Base-by-base conservation (phyloP, 1,140 invertebrate genomes). In the Neodiprion virginianus region DNA sequence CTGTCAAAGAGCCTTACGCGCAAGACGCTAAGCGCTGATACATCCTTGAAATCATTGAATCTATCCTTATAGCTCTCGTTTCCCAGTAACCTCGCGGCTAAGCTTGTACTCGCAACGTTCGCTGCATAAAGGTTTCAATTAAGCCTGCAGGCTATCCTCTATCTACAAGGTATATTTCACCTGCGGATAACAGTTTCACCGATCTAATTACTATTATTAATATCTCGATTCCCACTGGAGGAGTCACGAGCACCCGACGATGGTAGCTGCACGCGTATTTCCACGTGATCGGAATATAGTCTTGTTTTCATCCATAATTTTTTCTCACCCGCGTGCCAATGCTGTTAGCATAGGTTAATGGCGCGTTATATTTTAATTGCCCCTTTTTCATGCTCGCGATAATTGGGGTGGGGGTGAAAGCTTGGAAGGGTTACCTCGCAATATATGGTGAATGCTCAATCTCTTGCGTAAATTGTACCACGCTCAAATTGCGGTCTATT, bases 141-240 rank as follows among this genome's bases (percentile, higher is more conserved):
- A 61, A 61, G 53, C 53, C 53, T 61, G 53, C 11, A 61, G 53
- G 53, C 53, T 8, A 17, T 61, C 53, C 11, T 17, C 11, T 21
- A 21, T 40, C 28, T 40, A 40, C 28, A 4, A 40, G 28, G 28
- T 40, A 40, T 40, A 40, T 40, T 3, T 40, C 17, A 40, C 28
- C 28, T 17, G 53, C 8, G n/a, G 53, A 61, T 61, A 61, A 61
- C 8, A 61, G 53, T 61, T 61, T 14, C 53, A 61, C 53, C 53
- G 53, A 11, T 61, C 11, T 61, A 61, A 61, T 61, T 12, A 61
- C 53, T 61, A 61, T 61, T 61, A 61, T 61, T 61, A 61, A 61
- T 8, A 61, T 61, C 53, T 17, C 8, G 11, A 61, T 12, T 17
- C n/a, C 53, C 0, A 61, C 53, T 14, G 4, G 4, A 14, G 53